phyloP scores from a whole-genome alignment of 2,797 vertebrate species.

The Ambastaia sidthimunki region DNA sequence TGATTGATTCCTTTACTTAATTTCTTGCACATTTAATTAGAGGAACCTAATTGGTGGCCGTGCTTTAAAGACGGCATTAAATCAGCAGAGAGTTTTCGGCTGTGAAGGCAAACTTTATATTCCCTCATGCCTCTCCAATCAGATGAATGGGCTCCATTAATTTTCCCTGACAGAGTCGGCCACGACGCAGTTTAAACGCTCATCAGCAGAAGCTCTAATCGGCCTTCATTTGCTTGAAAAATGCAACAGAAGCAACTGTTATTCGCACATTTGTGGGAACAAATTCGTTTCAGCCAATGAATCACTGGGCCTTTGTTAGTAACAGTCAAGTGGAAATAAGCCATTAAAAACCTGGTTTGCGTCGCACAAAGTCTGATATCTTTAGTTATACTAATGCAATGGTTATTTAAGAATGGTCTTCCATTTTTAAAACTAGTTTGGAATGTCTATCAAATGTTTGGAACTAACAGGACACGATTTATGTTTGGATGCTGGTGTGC shows the following conservation, averaged over 20 bases:
- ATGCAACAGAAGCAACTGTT: constrained; percentile 62
- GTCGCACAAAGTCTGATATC: not conserved
- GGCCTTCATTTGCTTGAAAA: constrained; percentile 67
- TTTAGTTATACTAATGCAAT: no score
- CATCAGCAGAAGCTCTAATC: constrained; percentile 66
- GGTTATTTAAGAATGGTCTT: no score
- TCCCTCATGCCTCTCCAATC: constrained; percentile 36
- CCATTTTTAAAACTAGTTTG: no score
- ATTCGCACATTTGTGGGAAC: constrained; percentile 54
- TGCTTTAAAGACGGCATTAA: constrained; percentile 61
- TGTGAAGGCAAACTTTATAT: constrained; percentile 59
- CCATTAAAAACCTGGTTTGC: not conserved
- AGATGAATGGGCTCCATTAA: constrained; percentile 44
- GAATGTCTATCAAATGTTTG: no score
- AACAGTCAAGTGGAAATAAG: not conserved
- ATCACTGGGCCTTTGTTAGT: constrained; percentile 15
- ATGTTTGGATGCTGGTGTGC: no score
- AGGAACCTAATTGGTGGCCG: constrained; percentile 65
- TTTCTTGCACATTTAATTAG: constrained; percentile 70
- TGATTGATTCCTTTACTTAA: constrained; percentile 59
- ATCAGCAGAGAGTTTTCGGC: constrained; percentile 57
- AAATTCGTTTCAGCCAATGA: constrained; percentile 8
- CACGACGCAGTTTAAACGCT: constrained; percentile 39
- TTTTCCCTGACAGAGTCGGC: constrained; percentile 39
- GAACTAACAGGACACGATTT: no score